These are phyloP conservation scores for Cuculus canorus DNA, from an alignment of 2,797 vertebrate species.

Conservation along the genomic window DNA sequence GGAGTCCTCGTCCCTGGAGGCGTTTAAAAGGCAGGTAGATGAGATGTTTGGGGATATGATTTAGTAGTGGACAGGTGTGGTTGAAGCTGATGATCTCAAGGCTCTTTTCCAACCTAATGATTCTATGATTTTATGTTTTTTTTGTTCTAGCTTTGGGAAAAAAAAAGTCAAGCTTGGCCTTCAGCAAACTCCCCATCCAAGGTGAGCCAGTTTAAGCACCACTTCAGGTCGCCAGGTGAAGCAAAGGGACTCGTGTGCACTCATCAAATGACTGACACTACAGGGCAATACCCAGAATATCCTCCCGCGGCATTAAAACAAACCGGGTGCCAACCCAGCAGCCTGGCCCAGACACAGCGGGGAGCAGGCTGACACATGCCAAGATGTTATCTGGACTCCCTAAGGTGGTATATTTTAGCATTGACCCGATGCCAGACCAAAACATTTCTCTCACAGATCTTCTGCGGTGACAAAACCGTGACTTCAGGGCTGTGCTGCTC, in stretches of 20 bases:
- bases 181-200: too few species aligned
- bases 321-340: background rate
- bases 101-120: too few species aligned
- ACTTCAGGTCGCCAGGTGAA: background rate
- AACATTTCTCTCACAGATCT: background rate
- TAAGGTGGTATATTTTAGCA: background rate
- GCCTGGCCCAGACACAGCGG: background rate
- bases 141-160: background rate
- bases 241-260: background rate
- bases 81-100: too few species aligned
- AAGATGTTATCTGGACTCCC: background rate
- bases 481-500: background rate
- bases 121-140: background rate
- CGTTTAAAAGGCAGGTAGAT: too few species aligned
- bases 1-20: too few species aligned
- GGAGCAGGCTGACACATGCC: background rate
- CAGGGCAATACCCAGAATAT: background rate
- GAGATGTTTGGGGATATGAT: too few species aligned
- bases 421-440: background rate
- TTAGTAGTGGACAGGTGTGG: too few species aligned
- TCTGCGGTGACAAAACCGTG: background rate
- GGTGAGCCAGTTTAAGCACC: background rate
- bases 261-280: background rate
- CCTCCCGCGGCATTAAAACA: background rate
- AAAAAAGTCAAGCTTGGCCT: background rate